Base-by-base conservation (phyloP, 2,113 vertebrate genomes). In the Hippopotamus amphibius region DNA sequence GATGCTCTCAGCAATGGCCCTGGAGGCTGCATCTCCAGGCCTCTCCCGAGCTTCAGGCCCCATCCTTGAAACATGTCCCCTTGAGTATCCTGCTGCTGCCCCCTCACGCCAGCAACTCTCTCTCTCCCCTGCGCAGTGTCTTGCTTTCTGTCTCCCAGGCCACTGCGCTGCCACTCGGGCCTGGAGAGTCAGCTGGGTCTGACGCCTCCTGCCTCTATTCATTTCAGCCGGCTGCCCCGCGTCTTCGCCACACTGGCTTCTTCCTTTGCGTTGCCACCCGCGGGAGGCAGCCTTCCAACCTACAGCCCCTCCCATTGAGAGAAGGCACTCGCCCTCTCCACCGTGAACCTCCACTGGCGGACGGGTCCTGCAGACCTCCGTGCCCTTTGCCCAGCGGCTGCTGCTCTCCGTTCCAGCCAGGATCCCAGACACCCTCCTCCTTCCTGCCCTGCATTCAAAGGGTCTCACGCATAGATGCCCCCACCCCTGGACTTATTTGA, bases 351-450 rank as follows among this genome's bases (percentile, higher is more conserved):
- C 57, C 4, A 17, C 6, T 0, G 9, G 82, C 37, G 37, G 46
- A 6, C 6, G 43, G 21, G 10, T 1, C 66, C 72, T 2, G 17
- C 7, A 13, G 17, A 43, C 4, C 17, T 6, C 3, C 13, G 30
- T 33, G 76, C 37, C 69, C 71, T 77, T 13, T 71, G 21, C 63
- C 24, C 24, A 16, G 3, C 2, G 21, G 61, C 21, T 22, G 17
- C 69, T 26, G 10, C 21, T 72, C 48, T 53, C 72, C 11, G 2
- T 68, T 68, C 48, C 30, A 55, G 43, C 7, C 65, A 48, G 79
- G 41, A 37, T 37, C 33, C 48, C 46, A 5, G 2, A n/a, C 1
- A 21, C 7, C 37, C 22, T 48, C 77, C 7, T 68, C 33, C n/a
- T 33, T 6, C 43, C 61, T 53, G 19, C 4, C 5, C 28, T 43